These are phyloP conservation scores for Trachythela sp. DNA, from an alignment of 64 coral and sea anemone genomes.

Conservation along the genomic window DNA sequence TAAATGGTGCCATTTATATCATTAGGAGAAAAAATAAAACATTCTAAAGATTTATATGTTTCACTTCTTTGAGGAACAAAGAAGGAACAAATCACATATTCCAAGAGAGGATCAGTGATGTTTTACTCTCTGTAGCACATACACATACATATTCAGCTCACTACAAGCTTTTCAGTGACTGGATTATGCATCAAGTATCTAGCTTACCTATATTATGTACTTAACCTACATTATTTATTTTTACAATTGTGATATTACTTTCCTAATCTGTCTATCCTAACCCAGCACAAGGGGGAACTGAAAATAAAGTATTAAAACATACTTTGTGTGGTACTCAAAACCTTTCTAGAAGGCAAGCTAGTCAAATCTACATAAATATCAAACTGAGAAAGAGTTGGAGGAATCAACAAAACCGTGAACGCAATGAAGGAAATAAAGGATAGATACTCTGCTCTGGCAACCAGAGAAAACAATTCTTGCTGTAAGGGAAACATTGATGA, in stretches of 20 bases:
- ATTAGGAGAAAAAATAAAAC: background rate
- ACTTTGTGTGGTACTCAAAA: background rate
- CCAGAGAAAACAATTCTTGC: background rate
- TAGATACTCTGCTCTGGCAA: background rate
- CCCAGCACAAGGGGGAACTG: slow-evolving; percentile 2
- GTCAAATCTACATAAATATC: background rate
- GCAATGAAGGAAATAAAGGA: slow-evolving; percentile 10
- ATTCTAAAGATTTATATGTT: background rate
- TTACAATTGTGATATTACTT: no score
- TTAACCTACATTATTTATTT: no score
- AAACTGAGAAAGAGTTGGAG: background rate
- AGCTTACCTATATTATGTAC: no score
- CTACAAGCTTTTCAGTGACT: no score
- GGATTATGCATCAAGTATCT: no score
- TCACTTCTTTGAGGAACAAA: background rate
- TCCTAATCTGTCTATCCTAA: no score
- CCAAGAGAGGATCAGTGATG: background rate
- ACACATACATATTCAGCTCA: no score
- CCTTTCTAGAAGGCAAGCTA: background rate
- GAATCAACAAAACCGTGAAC: background rate
- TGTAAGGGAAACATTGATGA: background rate
- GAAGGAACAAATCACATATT: background rate
- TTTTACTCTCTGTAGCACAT: background rate
- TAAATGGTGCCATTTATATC: background rate
- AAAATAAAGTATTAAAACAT: background rate